These are phyloP conservation scores for Crypturellus undulatus DNA, from an alignment of 2,113 vertebrate genomes.

Conservation along the genomic window DNA sequence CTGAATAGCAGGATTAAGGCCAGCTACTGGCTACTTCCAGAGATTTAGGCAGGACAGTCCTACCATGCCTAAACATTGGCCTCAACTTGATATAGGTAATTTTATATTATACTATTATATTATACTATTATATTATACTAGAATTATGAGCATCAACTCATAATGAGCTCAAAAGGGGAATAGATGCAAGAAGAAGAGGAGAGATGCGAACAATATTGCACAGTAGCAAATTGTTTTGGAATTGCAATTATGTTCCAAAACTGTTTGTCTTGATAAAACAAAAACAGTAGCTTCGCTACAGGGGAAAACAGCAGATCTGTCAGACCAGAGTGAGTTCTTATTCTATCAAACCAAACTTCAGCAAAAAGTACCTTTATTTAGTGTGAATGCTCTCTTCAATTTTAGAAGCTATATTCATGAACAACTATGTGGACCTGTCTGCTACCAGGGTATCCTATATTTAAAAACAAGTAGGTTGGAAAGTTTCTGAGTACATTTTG, in stretches of 20 bases:
- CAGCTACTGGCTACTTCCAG: not conserved
- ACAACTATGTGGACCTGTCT: not conserved
- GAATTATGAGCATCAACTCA: not conserved
- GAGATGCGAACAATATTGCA: not conserved
- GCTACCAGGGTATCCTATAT: not conserved
- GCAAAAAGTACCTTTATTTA: not conserved
- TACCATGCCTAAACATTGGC: not conserved
- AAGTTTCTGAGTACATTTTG: constrained; percentile 35
- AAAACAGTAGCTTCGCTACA: not conserved
- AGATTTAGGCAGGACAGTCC: not conserved
- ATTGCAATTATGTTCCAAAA: not conserved
- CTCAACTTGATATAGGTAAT: not conserved
- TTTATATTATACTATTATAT: not conserved
- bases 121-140: not conserved
- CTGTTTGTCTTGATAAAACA: not conserved
- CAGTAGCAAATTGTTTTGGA: not conserved
- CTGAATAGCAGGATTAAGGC: not conserved
- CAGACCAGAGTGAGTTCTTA: not conserved
- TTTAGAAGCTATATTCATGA: not conserved
- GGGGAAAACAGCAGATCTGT: not conserved
- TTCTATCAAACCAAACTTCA: not conserved
- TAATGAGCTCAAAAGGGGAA: not conserved
- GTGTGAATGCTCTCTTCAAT: not conserved
- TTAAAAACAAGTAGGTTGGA: constrained; percentile 37
- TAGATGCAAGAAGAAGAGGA: not conserved